A percentile compares a stretch with the other conserved stretches of the same genome.
Evolutionary conservation across 2,797 vertebrate species (phyloP).

Genomic region (Coranthus polyacanthus): DNA sequence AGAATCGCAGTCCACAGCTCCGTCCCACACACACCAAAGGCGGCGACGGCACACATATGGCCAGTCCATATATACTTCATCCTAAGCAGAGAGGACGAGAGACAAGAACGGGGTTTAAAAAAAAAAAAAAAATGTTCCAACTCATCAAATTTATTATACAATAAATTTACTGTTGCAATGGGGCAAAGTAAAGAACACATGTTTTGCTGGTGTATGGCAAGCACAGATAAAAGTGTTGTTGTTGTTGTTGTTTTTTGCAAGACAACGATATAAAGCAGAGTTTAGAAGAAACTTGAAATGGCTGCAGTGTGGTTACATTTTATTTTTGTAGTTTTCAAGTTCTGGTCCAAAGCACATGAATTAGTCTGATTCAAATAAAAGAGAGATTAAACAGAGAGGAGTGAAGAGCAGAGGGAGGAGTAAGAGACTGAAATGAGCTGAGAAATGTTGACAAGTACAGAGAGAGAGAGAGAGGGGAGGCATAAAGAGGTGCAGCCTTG

Average conservation of each 20-base stretch:
- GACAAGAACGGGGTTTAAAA: neutral
- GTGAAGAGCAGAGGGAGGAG: conserved; percentile 13
- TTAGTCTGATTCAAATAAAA: conserved; percentile 48
- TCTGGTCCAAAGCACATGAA: conserved; percentile 42
- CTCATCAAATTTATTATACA: too few relatives aligned
- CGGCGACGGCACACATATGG: conserved; percentile 95
- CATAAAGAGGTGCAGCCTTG: conserved; percentile 34
- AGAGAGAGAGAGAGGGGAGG: conserved; percentile 2
- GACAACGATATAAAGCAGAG: neutral
- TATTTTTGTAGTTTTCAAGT: conserved; percentile 18
- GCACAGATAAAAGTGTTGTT: too few relatives aligned
- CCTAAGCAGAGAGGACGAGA: conserved; percentile 75
- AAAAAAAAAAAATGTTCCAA: too few relatives aligned
- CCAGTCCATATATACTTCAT: conserved; percentile 99
- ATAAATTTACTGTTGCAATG: too few relatives aligned
- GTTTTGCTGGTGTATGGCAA: too few relatives aligned
- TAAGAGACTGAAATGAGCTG: conserved; percentile 37
- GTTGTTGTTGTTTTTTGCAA: neutral
- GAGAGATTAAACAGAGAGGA: conserved; percentile 26
- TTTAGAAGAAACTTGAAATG: neutral
- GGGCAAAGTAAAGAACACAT: too few relatives aligned
- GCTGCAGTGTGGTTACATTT: conserved; percentile 15
- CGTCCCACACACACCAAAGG: conserved; percentile 92
- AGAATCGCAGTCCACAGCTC: conserved; percentile 90
- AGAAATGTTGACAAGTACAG: conserved; percentile 47